phyloP scores from a whole-genome alignment of 2,888 invertebrate genomes.

The Amiota minor region DNA sequence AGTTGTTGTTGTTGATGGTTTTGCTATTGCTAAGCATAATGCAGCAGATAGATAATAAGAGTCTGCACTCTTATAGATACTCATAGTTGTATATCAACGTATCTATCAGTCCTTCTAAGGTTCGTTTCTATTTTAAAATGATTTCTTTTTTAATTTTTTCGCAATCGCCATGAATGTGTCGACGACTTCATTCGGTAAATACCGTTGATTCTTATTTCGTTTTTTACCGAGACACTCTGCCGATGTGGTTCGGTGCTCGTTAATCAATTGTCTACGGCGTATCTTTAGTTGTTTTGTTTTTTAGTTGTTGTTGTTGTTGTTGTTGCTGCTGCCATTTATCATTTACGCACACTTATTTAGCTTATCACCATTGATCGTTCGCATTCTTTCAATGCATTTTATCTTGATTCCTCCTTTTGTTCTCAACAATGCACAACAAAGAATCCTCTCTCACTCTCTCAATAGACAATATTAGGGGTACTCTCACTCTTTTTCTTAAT shows the following conservation, averaged over 20 bases:
- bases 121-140: slow-evolving; percentile 72
- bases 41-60: too few species aligned
- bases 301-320: slow-evolving; percentile 15
- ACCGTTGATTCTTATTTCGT: slow-evolving; percentile 1
- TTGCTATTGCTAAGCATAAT: slow-evolving; percentile 42
- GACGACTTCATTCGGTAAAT: slow-evolving; percentile 34
- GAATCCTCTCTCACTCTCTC: background rate
- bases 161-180: slow-evolving; percentile 48
- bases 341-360: slow-evolving; percentile 9
- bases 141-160: too few species aligned
- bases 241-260: slow-evolving; percentile 23
- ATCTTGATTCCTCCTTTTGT: background rate
- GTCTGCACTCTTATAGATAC: too few species aligned
- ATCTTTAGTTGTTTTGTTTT: slow-evolving; percentile 7
- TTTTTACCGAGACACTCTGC: background rate
- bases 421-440: too few species aligned
- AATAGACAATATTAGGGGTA: too few species aligned
- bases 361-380: background rate
- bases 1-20: slow-evolving; percentile 29
- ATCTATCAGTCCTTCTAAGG: slow-evolving; percentile 72
- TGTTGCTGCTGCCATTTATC: slow-evolving; percentile 28
- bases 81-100: background rate
- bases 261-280: slow-evolving; percentile 38
- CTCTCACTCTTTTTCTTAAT: too few species aligned
- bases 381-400: slow-evolving; percentile 3